Conservation (phyloP, 1,140 invertebrate species). For the Potamilus streckersoni region DNA sequence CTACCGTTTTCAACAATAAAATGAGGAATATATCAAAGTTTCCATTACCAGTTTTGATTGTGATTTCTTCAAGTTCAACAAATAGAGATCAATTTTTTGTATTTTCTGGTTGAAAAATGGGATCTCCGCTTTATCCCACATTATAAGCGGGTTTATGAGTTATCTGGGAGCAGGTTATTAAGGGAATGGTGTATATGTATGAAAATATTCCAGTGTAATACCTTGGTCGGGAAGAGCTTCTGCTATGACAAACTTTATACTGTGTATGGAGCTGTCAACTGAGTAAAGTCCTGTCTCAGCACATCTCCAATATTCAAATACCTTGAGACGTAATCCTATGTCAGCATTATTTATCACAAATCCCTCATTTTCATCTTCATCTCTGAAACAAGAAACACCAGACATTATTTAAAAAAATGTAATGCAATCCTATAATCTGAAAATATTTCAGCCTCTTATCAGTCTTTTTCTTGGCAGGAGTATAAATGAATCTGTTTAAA, state of each 20-base stretch:
- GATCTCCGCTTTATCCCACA: no score
- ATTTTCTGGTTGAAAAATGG: no score
- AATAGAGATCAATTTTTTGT: no score
- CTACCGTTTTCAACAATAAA: no score
- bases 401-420: background rate
- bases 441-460: background rate
- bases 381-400: conserved; percentile 37
- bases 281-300: conserved; percentile 66
- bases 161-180: no score
- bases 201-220: conserved; percentile 21
- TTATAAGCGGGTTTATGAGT: no score
- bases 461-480: background rate
- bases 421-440: background rate
- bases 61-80: no score
- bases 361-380: conserved; percentile 63
- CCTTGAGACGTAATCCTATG: conserved; percentile 66
- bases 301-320: conserved; percentile 72
- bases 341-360: conserved; percentile 65
- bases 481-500: background rate
- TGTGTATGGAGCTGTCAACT: conserved; percentile 19
- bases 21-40: no score
- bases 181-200: no score
- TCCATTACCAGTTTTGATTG: no score
- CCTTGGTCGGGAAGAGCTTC: conserved; percentile 69
- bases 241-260: conserved; percentile 70